These are phyloP conservation scores for Sebastes miniatus DNA, from an alignment of 2,797 vertebrate species.

Conservation along the genomic window DNA sequence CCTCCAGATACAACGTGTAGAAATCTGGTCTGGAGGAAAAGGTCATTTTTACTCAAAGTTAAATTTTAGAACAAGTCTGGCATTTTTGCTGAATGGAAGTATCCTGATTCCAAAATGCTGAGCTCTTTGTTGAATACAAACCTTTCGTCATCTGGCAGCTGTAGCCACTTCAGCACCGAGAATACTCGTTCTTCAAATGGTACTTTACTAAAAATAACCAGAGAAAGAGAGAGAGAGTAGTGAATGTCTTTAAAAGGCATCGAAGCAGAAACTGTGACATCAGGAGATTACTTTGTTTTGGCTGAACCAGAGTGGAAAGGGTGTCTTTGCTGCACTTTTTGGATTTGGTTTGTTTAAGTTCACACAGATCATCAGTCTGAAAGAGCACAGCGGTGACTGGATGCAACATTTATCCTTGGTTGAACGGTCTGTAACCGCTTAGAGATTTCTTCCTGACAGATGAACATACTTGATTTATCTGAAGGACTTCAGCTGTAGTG, in stretches of 20 bases:
- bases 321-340: not conserved
- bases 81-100: not conserved
- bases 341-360: not conserved
- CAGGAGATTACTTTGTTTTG: not conserved
- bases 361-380: not conserved
- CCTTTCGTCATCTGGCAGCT: slow-evolving; percentile 74
- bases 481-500: too few species aligned
- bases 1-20: slow-evolving; percentile 96
- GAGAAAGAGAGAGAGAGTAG: not conserved
- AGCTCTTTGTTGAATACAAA: slow-evolving; percentile 4
- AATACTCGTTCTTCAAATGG: slow-evolving; percentile 81
- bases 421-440: not conserved
- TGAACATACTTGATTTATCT: too few species aligned
- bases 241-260: not conserved
- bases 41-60: not conserved
- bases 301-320: not conserved
- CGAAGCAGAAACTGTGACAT: not conserved
- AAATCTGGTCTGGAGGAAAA: slow-evolving; percentile 89
- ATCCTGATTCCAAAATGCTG: not conserved
- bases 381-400: not conserved
- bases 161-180: slow-evolving; percentile 79
- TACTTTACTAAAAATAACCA: slow-evolving; percentile 54
- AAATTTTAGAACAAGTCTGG: not conserved
- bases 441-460: too few species aligned
- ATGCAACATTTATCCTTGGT: not conserved